Percentiles rank a stretch among this genome's conserved stretches.
These are phyloP conservation scores for Castor canadensis DNA, from an alignment of 2,113 vertebrate species.

Conservation along the genomic window DNA sequence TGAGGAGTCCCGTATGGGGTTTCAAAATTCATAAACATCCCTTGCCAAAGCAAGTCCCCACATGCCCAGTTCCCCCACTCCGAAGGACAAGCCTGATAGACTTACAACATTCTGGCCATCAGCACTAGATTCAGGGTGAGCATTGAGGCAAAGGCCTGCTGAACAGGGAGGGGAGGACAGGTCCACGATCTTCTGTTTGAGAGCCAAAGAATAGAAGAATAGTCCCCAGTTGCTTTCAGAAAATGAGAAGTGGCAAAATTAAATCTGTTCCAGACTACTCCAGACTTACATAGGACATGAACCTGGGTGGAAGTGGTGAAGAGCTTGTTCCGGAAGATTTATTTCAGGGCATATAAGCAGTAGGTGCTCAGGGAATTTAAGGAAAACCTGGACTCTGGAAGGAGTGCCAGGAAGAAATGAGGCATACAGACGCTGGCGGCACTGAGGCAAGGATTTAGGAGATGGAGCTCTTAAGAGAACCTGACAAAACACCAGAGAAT, in stretches of 20 bases:
- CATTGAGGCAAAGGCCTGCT: not conserved
- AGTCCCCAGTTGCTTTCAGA: not conserved
- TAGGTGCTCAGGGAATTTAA: not conserved
- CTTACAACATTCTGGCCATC: not conserved
- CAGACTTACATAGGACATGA: not conserved
- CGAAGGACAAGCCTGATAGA: not conserved
- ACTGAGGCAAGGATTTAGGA: not conserved
- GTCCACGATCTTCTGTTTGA: not conserved
- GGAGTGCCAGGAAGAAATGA: not conserved
- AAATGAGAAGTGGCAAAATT: not conserved
- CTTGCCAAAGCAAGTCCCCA: not conserved
- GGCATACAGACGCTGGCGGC: not conserved
- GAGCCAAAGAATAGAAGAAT: not conserved
- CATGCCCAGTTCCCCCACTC: too few species aligned
- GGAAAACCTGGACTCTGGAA: not conserved
- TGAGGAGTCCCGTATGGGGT: not conserved
- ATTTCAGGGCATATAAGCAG: not conserved
- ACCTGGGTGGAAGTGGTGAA: not conserved
- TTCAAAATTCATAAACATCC: not conserved
- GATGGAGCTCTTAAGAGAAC: not conserved
- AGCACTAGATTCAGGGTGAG: not conserved
- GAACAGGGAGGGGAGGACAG: not conserved
- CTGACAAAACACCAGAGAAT: not conserved
- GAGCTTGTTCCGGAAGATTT: not conserved
- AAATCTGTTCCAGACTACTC: not conserved